Evolutionary conservation across 2,888 invertebrate genomes (phyloP).

Genomic region (Leptinotarsa juncta): DNA sequence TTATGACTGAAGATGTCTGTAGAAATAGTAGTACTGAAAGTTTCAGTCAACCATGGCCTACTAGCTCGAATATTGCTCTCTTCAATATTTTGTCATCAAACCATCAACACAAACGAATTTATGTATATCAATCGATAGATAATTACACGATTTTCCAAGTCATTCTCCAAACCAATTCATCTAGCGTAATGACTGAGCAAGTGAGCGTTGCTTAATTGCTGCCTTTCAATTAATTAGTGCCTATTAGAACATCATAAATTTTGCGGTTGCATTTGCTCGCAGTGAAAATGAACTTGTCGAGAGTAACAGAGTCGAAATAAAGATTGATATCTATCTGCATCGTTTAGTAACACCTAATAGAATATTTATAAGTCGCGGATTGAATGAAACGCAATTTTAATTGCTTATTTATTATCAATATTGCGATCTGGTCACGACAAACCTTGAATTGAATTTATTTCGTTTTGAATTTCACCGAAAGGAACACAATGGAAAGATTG

Average conservation of each 20-base stretch:
- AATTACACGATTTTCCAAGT: not conserved
- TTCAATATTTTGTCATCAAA: no score
- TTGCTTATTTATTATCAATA: constrained; percentile 21
- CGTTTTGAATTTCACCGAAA: not conserved
- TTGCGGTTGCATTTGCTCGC: constrained; percentile 5
- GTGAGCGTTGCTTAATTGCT: not conserved
- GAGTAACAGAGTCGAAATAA: not conserved
- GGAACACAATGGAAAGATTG: constrained; percentile 1
- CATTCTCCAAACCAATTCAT: not conserved
- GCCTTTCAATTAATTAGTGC: constrained; percentile 3
- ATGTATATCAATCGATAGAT: not conserved
- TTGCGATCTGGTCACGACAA: constrained; percentile 11
- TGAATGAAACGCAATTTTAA: constrained; percentile 19
- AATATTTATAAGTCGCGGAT: constrained; percentile 16
- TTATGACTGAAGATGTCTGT: no score
- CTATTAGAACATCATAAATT: not conserved
- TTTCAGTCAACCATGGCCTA: no score
- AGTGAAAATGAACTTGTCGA: not conserved
- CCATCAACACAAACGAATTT: not conserved
- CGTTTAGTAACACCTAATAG: constrained; percentile 19
- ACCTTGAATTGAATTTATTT: constrained; percentile 7
- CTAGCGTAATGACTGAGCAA: not conserved
- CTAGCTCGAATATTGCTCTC: no score
- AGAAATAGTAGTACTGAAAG: no score
- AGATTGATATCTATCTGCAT: constrained; percentile 12